phyloP scores from a whole-genome alignment of 2,797 vertebrate species.

The Limnodromus scolopaceus region DNA sequence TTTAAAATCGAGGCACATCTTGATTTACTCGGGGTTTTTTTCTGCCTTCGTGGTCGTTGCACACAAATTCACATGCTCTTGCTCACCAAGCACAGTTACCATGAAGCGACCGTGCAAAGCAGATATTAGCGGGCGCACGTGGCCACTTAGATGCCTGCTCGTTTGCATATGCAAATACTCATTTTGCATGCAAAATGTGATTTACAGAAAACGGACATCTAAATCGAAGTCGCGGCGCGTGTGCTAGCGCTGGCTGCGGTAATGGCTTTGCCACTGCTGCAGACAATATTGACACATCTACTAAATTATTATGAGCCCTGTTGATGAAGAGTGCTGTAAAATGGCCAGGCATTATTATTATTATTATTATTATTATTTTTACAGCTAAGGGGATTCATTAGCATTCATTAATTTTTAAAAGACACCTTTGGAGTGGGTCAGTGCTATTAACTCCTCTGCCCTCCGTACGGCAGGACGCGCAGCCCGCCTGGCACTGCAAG shows the following conservation, averaged over 20 bases:
- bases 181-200: slow-evolving; percentile 33
- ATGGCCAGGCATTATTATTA: background rate
- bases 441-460: background rate
- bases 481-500: background rate
- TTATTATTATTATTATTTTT: background rate
- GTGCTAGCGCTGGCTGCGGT: background rate
- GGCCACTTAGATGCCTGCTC: slow-evolving; percentile 32
- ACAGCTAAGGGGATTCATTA: background rate
- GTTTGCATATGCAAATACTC: slow-evolving; percentile 58
- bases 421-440: background rate
- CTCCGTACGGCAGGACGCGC: rapidly evolving
- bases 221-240: background rate
- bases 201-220: slow-evolving; percentile 24
- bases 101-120: background rate
- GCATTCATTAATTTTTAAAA: background rate
- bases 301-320: background rate
- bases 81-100: background rate
- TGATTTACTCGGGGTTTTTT: background rate
- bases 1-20: background rate
- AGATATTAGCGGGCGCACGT: background rate
- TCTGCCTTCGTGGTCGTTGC: background rate
- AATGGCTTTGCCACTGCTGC: background rate
- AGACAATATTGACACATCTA: background rate
- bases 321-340: background rate
- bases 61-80: background rate